Base-by-base conservation (phyloP, 2,113 vertebrate species). In the Falcunculus frontatus region DNA sequence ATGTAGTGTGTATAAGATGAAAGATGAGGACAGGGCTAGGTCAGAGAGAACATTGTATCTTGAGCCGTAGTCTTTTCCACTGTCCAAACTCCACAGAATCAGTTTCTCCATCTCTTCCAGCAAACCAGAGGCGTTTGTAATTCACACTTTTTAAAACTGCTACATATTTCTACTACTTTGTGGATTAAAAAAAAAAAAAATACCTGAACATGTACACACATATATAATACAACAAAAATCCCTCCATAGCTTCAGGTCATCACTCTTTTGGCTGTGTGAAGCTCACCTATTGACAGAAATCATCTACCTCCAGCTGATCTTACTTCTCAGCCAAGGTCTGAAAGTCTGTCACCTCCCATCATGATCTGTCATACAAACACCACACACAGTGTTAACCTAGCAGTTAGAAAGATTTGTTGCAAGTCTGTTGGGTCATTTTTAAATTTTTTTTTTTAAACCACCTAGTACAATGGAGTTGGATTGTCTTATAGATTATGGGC, bases 201-300 rank as follows among this genome's bases (percentile, higher is more conserved):
- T 12, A 23, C 22, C 42, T 50, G 49, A n/a, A 49, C 5, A 5
- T 13, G 9, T 33, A 26, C 26, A 59, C 18, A n/a, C 5, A 23
- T 42, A 35, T 19, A 9, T 1, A 70, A 55, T 5, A 50, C 14
- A 84, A 75, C 37, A 74, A 93, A 88, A 86, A 90, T 59, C 50
- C 19, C 37, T 81, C 60, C 10, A 2, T 41, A 35, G 83, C 84
- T 77, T 81, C 75, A 73, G 70, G 53, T 90, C 86, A 88, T 96
- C 76, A 75, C 27, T 96, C 90, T 91, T 87, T 14, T 62, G 84
- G 67, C 88, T 86, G 41, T 15, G 0, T 56, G 86, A 91, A 55
- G 75, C 88, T 87, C 72, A 89, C 57, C 88, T 92, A 18, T 90
- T 92, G 88, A 94, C 91, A 94, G 84, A 91, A 97, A 88, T 95